phyloP scores from a whole-genome alignment of 35 echinoderm and acorn worm species.

The Patiria miniata region DNA sequence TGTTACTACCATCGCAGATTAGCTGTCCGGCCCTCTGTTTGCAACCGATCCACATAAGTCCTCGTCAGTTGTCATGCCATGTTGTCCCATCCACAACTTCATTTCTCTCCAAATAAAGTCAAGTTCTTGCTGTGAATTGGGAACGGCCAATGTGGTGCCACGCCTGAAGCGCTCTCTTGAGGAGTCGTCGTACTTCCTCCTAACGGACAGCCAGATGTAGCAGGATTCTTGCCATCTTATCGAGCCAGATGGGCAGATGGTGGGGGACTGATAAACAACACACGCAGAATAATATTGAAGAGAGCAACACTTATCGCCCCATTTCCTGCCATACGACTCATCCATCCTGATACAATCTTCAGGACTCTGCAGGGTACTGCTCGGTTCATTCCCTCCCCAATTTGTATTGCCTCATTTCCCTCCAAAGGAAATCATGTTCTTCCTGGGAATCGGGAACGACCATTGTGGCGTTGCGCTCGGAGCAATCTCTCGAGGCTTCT shows the following conservation, averaged over 20 bases:
- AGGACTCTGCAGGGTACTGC: too few relatives aligned
- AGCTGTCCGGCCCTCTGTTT: not conserved
- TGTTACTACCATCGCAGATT: not conserved
- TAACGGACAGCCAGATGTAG: not conserved
- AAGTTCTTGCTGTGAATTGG: not conserved
- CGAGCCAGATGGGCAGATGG: not conserved
- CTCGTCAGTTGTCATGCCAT: not conserved
- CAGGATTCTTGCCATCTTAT: constrained; percentile 5
- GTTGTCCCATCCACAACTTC: not conserved
- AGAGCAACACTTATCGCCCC: too few relatives aligned
- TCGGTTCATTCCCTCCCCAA: too few relatives aligned
- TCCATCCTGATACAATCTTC: too few relatives aligned
- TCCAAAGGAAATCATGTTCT: too few relatives aligned
- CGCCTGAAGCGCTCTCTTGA: not conserved
- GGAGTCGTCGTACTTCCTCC: not conserved
- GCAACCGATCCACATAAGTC: not conserved
- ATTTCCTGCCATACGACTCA: too few relatives aligned
- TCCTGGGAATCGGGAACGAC: too few relatives aligned
- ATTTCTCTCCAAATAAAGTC: not conserved
- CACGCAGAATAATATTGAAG: too few relatives aligned
- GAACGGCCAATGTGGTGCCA: not conserved
- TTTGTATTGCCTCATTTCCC: too few relatives aligned
- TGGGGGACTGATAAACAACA: too few relatives aligned
- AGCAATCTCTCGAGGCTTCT: too few relatives aligned
- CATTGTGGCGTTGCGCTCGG: too few relatives aligned